Base-by-base conservation (phyloP, 2,797 vertebrate species). In the Pangasius djambal region DNA sequence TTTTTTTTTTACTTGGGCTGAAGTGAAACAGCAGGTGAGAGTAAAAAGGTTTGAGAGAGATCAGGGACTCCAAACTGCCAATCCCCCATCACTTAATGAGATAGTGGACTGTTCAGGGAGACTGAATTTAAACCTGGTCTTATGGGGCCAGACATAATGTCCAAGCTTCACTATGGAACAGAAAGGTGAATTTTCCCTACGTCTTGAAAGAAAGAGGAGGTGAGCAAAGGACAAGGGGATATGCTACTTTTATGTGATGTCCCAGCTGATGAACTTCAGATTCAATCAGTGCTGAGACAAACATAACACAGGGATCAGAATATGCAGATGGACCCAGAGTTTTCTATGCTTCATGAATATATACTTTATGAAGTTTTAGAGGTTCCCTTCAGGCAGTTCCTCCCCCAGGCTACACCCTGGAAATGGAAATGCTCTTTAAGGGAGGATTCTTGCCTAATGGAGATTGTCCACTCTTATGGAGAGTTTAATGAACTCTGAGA, bases 401-500 rank as follows among this genome's bases (percentile, higher is more conserved):
- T 65, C 82, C 82, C 34, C 28, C 61, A 70, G 65, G 48, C 28
- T 31, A 52, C n/a, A 31, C 65, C n/a, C 34, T n/a, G 65, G 20
- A 4, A 25, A 70, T 55, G 65, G 44, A 1, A 37, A 70, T 70
- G 50, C 55, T 72, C 83, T 85, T 52, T 70, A 31, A 85, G 40
- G 65, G 31, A n/a, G 63, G 28, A 22, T 65, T 34, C 18, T 70
- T 85, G 65, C 31, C 4, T 85, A 85, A 85, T 70, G 48, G n/a
- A 70, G 65, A 70, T 85, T 72, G n/a, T 37, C 13, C 48, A 70
- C 65, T 70, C 65, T 85, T 70, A 22, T 25, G 65, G 31, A 15
- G 31, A 55, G 65, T 55, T 70, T 85, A 85, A 85, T 85, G 65
- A 70, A 70, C 48, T 85, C 83, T 85, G 65, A 85, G 83, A 70